Conservation (phyloP, 2,888 invertebrate species). For the Homarus gammarus region DNA sequence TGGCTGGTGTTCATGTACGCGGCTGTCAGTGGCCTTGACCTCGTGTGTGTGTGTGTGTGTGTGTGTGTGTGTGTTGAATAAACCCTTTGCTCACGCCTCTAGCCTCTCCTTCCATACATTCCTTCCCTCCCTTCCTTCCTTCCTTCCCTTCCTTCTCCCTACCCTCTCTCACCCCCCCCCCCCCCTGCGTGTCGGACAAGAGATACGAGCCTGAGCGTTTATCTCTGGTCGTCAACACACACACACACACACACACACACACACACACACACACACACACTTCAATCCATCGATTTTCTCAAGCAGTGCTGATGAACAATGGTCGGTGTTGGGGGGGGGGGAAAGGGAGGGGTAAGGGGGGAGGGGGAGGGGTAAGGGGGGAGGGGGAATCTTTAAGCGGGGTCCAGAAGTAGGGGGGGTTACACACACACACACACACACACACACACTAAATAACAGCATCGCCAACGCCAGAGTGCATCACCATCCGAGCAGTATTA, state of each 20-base stretch:
- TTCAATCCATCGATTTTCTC: too few species aligned
- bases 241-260: too few species aligned
- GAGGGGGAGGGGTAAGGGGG: background rate
- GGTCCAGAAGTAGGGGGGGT: too few species aligned
- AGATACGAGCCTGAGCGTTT: background rate
- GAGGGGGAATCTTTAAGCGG: background rate
- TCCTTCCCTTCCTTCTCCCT: constrained; percentile 6
- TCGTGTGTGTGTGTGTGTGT: too few species aligned
- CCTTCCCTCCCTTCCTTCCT: background rate
- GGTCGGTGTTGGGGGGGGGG: background rate
- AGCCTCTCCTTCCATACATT: background rate
- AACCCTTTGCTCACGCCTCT: too few species aligned
- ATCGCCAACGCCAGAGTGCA: too few species aligned
- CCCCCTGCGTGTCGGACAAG: background rate
- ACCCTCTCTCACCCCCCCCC: background rate
- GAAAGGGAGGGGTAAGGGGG: background rate
- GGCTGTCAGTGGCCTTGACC: too few species aligned
- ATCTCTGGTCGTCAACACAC: background rate
- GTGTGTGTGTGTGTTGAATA: too few species aligned
- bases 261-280: too few species aligned
- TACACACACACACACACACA: background rate
- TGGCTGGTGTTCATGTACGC: background rate
- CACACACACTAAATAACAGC: too few species aligned
- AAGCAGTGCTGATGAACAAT: background rate
- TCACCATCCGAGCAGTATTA: too few species aligned